These are phyloP conservation scores for Drosophila dives DNA, from an alignment of 2,888 invertebrate genomes.

Conservation along the genomic window DNA sequence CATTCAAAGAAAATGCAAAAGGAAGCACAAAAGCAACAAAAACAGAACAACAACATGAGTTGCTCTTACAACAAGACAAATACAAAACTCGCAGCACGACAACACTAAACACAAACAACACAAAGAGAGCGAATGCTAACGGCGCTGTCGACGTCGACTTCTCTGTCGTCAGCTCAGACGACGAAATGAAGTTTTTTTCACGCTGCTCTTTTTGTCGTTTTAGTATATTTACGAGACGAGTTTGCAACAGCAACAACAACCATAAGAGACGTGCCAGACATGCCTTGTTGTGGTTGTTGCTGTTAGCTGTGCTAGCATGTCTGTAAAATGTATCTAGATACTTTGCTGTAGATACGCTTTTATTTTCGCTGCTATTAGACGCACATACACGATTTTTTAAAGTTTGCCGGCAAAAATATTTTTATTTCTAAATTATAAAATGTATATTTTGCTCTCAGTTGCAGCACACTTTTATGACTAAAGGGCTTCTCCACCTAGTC, in stretches of 20 bases:
- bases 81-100: conserved; percentile 23
- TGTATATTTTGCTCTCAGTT: conserved; percentile 32
- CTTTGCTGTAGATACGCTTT: conserved; percentile 46
- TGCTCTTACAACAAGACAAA: conserved; percentile 40
- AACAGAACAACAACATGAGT: conserved; percentile 41
- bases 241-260: conserved; percentile 42
- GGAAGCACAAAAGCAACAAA: conserved; percentile 31
- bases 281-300: conserved; percentile 39
- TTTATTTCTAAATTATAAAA: conserved; percentile 40
- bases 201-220: conserved; percentile 33
- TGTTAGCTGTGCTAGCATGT: conserved; percentile 30
- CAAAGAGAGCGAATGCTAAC: conserved; percentile 45
- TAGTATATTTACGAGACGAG: conserved; percentile 66
- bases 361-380: conserved; percentile 25
- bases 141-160: conserved; percentile 24
- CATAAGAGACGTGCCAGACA: conserved; percentile 36
- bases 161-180: conserved; percentile 64
- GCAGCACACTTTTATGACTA: conserved; percentile 22
- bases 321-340: conserved; percentile 69
- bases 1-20: conserved; percentile 71
- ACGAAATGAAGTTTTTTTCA: conserved; percentile 48
- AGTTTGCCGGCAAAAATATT: conserved; percentile 45
- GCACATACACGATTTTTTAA: conserved; percentile 29
- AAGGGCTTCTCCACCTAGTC: conserved; percentile 44
- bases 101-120: conserved; percentile 50